Conservation (phyloP, 2,888 invertebrate genomes). For the Drosophila flavopinicola region DNA sequence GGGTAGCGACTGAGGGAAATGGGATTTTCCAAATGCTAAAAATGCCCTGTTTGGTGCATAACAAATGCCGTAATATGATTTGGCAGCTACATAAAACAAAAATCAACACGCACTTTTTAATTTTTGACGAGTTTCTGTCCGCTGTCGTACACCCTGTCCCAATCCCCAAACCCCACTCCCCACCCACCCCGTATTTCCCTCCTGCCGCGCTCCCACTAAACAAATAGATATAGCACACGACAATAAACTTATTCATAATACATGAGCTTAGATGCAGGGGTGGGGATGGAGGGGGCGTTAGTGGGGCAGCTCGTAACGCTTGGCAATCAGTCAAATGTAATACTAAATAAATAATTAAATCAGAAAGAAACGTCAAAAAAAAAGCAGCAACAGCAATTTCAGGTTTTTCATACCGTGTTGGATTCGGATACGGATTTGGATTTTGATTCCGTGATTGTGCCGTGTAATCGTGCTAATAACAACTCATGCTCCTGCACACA, state of each 20-base stretch:
- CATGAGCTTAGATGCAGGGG: constrained; percentile 46
- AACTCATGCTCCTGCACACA: neutral
- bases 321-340: constrained; percentile 70
- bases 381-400: neutral
- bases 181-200: neutral
- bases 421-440: constrained; percentile 18
- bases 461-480: constrained; percentile 2
- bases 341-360: constrained; percentile 74
- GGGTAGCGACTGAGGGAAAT: constrained; percentile 34
- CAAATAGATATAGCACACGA: constrained; percentile 57
- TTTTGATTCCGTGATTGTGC: constrained; percentile 4
- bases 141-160: constrained; percentile 2
- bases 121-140: constrained; percentile 36
- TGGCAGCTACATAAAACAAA: constrained; percentile 58
- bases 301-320: constrained; percentile 18
- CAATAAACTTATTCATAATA: constrained; percentile 72
- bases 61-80: constrained; percentile 73
- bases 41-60: constrained; percentile 48
- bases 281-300: neutral
- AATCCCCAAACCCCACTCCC: neutral
- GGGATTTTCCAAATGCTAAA: constrained; percentile 44
- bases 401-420: constrained; percentile 6
- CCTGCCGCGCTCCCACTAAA: constrained; percentile 33
- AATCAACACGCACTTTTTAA: constrained; percentile 57
- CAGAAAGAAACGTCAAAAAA: constrained; percentile 27